These are phyloP conservation scores for Danaus chrysippus DNA, from an alignment of 2,888 invertebrate species.

Conservation along the genomic window DNA sequence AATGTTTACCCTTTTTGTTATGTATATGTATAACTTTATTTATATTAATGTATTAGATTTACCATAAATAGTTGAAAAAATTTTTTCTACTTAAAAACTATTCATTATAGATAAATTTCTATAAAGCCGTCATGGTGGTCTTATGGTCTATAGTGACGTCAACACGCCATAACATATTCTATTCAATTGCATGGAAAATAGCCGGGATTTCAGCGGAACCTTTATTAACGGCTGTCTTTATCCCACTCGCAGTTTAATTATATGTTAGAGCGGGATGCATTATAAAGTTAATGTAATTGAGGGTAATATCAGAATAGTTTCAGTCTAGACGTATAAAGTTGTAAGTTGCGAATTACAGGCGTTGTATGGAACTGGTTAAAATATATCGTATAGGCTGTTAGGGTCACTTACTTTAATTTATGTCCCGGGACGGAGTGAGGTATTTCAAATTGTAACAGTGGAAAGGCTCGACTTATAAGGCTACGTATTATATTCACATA, in stretches of 20 bases:
- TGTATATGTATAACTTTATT: slow-evolving; percentile 5
- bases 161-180: slow-evolving; percentile 68
- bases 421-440: slow-evolving; percentile 41
- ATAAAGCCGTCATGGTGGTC: slow-evolving; percentile 50
- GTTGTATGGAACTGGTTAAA: slow-evolving; percentile 54
- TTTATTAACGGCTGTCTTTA: slow-evolving; percentile 37
- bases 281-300: slow-evolving; percentile 57
- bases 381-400: slow-evolving; percentile 55
- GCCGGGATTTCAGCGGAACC: slow-evolving; percentile 60
- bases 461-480: slow-evolving; percentile 11
- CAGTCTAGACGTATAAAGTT: slow-evolving; percentile 71
- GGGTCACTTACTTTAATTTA: slow-evolving; percentile 58
- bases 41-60: neutral
- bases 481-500: neutral
- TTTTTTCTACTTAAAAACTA: no score
- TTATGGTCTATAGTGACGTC: slow-evolving; percentile 59
- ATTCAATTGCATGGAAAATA: slow-evolving; percentile 77
- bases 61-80: neutral
- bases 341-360: slow-evolving; percentile 63
- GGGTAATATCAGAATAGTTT: slow-evolving; percentile 71
- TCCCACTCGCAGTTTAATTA: slow-evolving; percentile 31
- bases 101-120: slow-evolving; percentile 26
- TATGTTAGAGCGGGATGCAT: slow-evolving; percentile 42
- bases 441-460: slow-evolving; percentile 36
- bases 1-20: slow-evolving; percentile 25